Percentiles rank a stretch among this genome's conserved stretches.
phyloP scores from a whole-genome alignment of 2,888 invertebrate species.

The Ormyrus labotus region DNA sequence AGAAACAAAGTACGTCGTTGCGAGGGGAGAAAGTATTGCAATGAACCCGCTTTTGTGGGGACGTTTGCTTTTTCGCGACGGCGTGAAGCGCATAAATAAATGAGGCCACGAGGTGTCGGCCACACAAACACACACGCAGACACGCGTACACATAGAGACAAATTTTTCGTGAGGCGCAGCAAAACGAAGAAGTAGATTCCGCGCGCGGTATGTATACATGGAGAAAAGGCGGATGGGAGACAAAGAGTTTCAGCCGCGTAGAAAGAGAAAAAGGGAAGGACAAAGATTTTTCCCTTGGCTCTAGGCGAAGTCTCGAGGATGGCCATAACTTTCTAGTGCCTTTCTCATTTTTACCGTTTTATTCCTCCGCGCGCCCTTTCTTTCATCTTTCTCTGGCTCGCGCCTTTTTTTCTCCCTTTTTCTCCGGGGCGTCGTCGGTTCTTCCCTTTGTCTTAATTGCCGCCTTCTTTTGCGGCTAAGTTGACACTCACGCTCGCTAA shows the following conservation, averaged over 20 bases:
- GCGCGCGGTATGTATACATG: background rate
- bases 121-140: too few species aligned
- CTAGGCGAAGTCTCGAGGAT: conserved; percentile 45
- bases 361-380: conserved; percentile 9
- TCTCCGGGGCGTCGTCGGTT: conserved; percentile 3
- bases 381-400: background rate
- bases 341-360: conserved; percentile 50
- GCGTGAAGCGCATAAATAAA: conserved; percentile 53
- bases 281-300: conserved; percentile 48
- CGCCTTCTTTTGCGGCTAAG: conserved; percentile 43
- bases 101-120: conserved; percentile 11
- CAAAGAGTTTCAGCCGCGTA: conserved; percentile 12
- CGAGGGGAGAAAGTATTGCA: conserved; percentile 21
- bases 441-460: conserved; percentile 44
- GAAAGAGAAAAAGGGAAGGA: conserved; percentile 7
- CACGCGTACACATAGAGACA: background rate
- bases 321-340: conserved; percentile 52
- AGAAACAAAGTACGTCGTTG: conserved; percentile 25
- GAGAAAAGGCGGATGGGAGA: conserved; percentile 49
- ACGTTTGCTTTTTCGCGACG: conserved; percentile 24
- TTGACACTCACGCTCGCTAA: conserved; percentile 25
- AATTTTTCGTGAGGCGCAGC: conserved; percentile 14
- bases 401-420: background rate
- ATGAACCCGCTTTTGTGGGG: conserved; percentile 20
- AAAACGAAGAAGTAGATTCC: conserved; percentile 42